Base-by-base conservation (phyloP, 2,797 vertebrate species). In the Gymnodraco acuticeps region DNA sequence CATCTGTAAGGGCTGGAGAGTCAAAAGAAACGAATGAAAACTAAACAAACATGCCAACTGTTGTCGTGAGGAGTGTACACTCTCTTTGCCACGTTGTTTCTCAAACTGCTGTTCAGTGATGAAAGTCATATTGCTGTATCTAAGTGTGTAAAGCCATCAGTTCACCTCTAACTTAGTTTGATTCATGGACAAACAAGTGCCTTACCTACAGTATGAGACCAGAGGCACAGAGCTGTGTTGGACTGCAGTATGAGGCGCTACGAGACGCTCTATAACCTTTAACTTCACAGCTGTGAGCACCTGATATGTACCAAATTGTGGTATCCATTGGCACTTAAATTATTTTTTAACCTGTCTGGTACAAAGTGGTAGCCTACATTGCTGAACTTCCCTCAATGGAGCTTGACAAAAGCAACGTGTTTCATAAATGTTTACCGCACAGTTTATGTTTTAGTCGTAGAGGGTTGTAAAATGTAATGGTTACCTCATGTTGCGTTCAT, bases 121-220 rank as follows among this genome's bases (percentile, higher is more conserved):
- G 47, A 79, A 85, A 86, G 87, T 89, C 84, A 78, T 91, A 83
- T 91, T 92, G 91, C 88, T 93, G 90, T 92, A 89, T 89, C 84
- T 87, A 88, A 84, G 86, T 83, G 83, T 93, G 88, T 90, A 85
- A 92, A 92, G 92, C 91, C 91, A 91, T 92, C 86, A 75, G 74
- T 79, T 87, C 88, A 89, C 85, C 82, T 84, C 86, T 74, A 75
- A 88, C 86, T 89, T 82, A 80, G 85, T 92, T 90, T 84, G 88
- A 82, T 92, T 90, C 86, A 91, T 77, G 82, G 89, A 93, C 86
- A 92, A 93, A 92, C 75, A 93, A 95, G 95, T 96, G 95, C 95
- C 95, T 96, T 95, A 94, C 62, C 63, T 80, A 27, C 27, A 27
- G 27, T 27, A 75, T 86, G 86, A 94, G 88, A 92, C 89, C 90